phyloP scores from a whole-genome alignment of 2,113 vertebrate species.

The Hippocampus zosterae region DNA sequence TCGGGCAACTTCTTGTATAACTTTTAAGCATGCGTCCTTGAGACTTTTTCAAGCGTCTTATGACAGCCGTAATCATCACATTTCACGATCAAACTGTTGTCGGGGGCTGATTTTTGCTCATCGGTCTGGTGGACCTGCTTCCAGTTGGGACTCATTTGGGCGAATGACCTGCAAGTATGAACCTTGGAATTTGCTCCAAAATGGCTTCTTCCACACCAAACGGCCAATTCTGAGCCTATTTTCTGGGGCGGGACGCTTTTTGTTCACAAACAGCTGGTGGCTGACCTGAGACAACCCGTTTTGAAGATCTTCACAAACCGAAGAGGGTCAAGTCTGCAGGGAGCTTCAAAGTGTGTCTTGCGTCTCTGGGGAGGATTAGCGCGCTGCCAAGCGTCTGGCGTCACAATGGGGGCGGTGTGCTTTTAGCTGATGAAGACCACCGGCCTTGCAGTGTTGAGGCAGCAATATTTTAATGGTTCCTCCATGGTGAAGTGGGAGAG shows the following conservation, averaged over 20 bases:
- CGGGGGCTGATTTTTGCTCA: too few relatives aligned
- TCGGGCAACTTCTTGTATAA: too few relatives aligned
- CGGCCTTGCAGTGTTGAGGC: neutral
- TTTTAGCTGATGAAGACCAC: conserved; percentile 3
- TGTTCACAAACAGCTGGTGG: neutral
- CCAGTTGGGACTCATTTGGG: too few relatives aligned
- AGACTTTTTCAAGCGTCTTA: too few relatives aligned
- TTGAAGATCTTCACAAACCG: neutral
- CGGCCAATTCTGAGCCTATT: neutral
- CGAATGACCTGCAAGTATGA: too few relatives aligned
- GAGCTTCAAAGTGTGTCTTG: neutral
- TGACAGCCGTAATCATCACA: too few relatives aligned
- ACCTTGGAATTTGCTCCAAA: too few relatives aligned
- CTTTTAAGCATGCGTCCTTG: too few relatives aligned
- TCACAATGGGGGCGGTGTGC: neutral
- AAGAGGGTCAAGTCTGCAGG: neutral
- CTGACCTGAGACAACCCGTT: neutral
- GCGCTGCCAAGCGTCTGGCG: neutral
- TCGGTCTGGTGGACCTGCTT: too few relatives aligned
- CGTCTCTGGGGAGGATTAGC: neutral
- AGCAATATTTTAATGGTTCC: conserved; percentile 1
- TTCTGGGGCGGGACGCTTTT: neutral
- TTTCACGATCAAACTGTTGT: too few relatives aligned
- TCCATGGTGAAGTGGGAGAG: neutral
- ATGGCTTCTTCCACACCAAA: neutral